Evolutionary conservation across 2,113 vertebrate species (phyloP).

Genomic region (Entelurus aequoreus): DNA sequence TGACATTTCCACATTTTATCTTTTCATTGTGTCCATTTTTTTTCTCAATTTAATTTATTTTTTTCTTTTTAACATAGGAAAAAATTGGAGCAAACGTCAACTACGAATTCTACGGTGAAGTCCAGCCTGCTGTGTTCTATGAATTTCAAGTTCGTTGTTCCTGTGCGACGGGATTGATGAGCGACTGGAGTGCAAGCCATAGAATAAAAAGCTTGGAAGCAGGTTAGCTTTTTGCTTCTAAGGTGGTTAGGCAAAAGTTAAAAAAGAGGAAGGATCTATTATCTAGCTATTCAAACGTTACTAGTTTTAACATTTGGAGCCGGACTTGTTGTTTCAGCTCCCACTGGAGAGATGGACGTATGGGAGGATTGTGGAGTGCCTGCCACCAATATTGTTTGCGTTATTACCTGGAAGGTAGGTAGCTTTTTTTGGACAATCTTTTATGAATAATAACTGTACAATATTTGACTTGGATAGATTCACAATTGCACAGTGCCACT

Average conservation of each 20-base stretch:
- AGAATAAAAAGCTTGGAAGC: conserved; percentile 40
- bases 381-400: conserved; percentile 34
- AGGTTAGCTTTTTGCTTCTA: conserved; percentile 51
- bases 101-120: conserved; percentile 8
- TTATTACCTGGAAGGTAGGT: conserved; percentile 69
- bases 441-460: neutral
- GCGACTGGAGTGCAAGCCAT: conserved; percentile 65
- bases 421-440: neutral
- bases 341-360: conserved; percentile 59
- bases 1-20: too few relatives aligned
- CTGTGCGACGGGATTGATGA: conserved; percentile 37
- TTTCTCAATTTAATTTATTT: neutral
- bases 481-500: too few relatives aligned
- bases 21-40: neutral
- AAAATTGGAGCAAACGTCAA: neutral
- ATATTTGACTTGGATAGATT: neutral
- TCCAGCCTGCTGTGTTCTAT: conserved; percentile 52
- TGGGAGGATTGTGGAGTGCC: conserved; percentile 63
- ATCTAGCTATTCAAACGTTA: neutral
- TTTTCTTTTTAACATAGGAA: conserved; percentile 10
- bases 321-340: conserved; percentile 46
- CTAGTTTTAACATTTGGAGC: neutral
- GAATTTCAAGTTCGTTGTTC: conserved; percentile 68
- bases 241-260: neutral
- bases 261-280: neutral